A percentile compares a stretch with the other conserved stretches of the same genome.
Conservation (phyloP, 2,113 vertebrate species). For the Datnioides undecimradiatus region DNA sequence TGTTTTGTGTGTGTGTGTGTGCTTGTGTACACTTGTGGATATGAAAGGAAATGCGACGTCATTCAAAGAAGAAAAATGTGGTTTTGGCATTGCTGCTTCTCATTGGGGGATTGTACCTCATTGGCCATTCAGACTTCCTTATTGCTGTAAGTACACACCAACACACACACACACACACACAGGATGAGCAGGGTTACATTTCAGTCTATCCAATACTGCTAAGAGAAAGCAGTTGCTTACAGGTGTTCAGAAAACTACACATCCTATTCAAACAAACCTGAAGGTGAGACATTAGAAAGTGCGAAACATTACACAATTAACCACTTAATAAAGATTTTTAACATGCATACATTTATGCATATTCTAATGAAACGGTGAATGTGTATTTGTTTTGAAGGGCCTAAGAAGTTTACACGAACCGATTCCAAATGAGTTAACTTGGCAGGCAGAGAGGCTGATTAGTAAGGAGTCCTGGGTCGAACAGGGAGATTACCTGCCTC, state of each 20-base stretch:
- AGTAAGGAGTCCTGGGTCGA: constrained; percentile 67
- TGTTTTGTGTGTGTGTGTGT: background rate
- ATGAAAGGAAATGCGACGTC: constrained; percentile 64
- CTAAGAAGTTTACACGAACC: background rate
- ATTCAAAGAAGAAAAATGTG: constrained; percentile 56
- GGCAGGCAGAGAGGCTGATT: constrained; percentile 12
- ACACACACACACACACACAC: background rate
- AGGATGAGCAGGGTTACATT: background rate
- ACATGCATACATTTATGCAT: too few species aligned
- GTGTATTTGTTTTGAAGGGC: constrained; percentile 42
- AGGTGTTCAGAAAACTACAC: background rate
- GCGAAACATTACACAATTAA: too few species aligned
- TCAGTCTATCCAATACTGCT: too few species aligned
- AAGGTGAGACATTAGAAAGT: background rate
- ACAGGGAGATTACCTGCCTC: constrained; percentile 52
- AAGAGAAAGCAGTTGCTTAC: too few species aligned
- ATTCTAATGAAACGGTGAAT: background rate
- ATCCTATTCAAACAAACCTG: background rate
- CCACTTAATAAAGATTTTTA: too few species aligned
- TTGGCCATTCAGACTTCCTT: background rate
- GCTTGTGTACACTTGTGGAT: background rate
- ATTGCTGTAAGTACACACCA: constrained; percentile 55
- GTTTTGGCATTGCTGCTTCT: constrained; percentile 48
- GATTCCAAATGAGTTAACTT: background rate
- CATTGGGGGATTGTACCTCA: constrained; percentile 42